phyloP scores from a whole-genome alignment of 2,888 invertebrate genomes.

The Furcula furcula region DNA sequence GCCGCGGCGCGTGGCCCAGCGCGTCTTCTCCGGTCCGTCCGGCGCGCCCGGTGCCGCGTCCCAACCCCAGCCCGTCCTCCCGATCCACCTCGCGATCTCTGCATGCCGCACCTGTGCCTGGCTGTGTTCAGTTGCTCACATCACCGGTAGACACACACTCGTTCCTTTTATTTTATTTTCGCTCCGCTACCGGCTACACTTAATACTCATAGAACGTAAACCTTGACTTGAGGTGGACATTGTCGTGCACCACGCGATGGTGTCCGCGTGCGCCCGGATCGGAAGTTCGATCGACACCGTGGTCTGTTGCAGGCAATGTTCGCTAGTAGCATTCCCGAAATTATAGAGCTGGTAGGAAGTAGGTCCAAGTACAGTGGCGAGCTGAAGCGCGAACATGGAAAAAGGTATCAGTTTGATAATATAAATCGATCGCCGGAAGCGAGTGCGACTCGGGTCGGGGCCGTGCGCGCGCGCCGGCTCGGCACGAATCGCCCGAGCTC shows the following conservation, averaged over 20 bases:
- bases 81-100: constrained; percentile 74
- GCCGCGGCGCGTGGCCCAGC: constrained; percentile 39
- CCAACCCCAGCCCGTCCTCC: constrained; percentile 62
- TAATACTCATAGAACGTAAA: constrained; percentile 62
- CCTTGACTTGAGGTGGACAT: constrained; percentile 75
- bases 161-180: constrained; percentile 69
- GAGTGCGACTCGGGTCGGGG: constrained; percentile 68
- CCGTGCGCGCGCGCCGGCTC: constrained; percentile 39
- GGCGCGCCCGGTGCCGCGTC: constrained; percentile 62
- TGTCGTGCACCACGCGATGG: constrained; percentile 80
- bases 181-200: constrained; percentile 79
- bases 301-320: constrained; percentile 98
- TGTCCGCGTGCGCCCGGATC: constrained; percentile 63
- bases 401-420: constrained; percentile 91
- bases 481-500: constrained; percentile 70
- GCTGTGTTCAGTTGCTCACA: constrained; percentile 82
- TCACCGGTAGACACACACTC: constrained; percentile 79
- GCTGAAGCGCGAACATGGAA: constrained; percentile 99
- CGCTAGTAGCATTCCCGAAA: constrained; percentile 99
- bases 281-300: constrained; percentile 75
- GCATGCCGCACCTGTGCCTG: constrained; percentile 78
- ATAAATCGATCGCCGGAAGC: constrained; percentile 68
- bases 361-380: constrained; percentile 99
- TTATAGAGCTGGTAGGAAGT: constrained; percentile 99
- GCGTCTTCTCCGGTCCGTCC: constrained; percentile 41